Base-by-base conservation (phyloP, 2,113 vertebrate genomes). In the Mohoua ochrocephala region DNA sequence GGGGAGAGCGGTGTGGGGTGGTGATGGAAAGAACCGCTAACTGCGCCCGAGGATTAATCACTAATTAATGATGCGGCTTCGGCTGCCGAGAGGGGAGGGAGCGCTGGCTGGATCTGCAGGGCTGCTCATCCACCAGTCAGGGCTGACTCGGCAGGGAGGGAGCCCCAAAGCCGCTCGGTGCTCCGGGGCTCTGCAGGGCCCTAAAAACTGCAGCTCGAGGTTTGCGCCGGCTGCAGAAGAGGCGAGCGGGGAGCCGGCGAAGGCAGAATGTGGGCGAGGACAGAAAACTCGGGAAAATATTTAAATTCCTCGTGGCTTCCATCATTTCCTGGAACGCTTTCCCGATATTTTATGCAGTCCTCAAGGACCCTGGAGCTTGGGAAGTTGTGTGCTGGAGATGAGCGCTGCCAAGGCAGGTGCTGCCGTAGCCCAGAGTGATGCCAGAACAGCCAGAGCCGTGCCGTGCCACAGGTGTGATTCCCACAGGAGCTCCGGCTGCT, bases 281-380 rank as follows among this genome's bases (percentile, higher is more conserved):
- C 74, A 79, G 74, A 91, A 75, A 91, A 64, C 80, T 89, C 6
- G 28, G 94, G 89, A 52, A 94, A 94, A 91, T 60, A 61, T 61
- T 92, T 49, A 37, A 94, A 97, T 96, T 92, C 94, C 77, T 96
- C 53, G 2, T 3, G 74, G 67, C 87, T 94, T 89, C 93, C 89
- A 53, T 95, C 93, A 95, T 22, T 91, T 95, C 96, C 96, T 95
- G 95, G 93, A 87, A 76, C 31, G 0, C 35, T 65, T n/a, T 64
- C 78, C 83, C 65, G 2, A 7, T 22, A 4, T 41, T 84, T 91
- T 35, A 6, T 18, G 73, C 56, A 30, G 81, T n/a, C 47, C 89
- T 89, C 47, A 7, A 70, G 89, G 93, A n/a, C 61, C 10, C 77
- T 26, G 77, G 83, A 2, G 57, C 63, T 30, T 1, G 49, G 91